These are phyloP conservation scores for Apomyelois bistriatella DNA, from an alignment of 2,888 invertebrate genomes.

Conservation along the genomic window DNA sequence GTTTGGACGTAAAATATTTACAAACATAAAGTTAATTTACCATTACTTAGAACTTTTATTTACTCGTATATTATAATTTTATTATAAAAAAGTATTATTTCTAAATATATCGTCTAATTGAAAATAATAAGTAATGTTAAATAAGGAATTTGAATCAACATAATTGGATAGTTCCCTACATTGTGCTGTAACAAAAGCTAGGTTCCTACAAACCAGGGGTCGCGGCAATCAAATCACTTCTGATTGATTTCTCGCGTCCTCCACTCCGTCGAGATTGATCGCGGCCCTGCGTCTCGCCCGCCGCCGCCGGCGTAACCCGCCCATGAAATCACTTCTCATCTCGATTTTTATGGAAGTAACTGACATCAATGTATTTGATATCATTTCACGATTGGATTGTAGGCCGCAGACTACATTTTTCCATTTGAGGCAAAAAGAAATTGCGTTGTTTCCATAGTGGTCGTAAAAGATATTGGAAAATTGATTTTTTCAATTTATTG, in stretches of 20 bases:
- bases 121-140: no score
- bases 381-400: conserved; percentile 4
- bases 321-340: conserved; percentile 1
- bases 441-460: not conserved
- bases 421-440: not conserved
- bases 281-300: not conserved
- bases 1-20: no score
- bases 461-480: not conserved
- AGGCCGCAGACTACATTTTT: not conserved
- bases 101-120: no score
- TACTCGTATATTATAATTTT: no score
- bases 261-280: conserved; percentile 5
- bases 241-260: conserved; percentile 1
- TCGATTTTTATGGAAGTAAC: not conserved
- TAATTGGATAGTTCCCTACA: no score
- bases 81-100: no score
- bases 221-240: not conserved
- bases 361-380: conserved; percentile 9
- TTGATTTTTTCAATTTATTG: no score
- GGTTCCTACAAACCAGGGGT: no score
- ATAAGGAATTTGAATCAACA: no score
- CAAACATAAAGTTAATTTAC: no score
- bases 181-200: no score
- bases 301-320: not conserved
- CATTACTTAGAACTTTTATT: no score